Evolutionary conservation across 2,888 invertebrate genomes (phyloP), one percentile per base, ranked within the genome.

Genomic region (Eilema caniola): DNA sequence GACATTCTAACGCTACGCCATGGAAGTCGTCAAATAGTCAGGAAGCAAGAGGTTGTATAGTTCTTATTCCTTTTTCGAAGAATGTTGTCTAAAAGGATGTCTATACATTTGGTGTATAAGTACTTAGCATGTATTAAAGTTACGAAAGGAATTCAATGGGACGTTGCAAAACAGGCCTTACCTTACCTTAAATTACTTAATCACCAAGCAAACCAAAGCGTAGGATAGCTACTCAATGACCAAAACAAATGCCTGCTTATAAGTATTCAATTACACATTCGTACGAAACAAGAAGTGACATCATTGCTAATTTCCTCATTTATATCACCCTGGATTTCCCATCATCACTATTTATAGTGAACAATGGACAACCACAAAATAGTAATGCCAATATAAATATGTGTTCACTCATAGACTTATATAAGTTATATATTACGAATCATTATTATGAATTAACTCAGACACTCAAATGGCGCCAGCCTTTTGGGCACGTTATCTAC

Each of bases 261-360:
- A 61, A 61, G 31, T 61, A 61, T 31, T 57, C 14, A 66, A 11
- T 57, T 24, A 23, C 8, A 66, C 28, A 60, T 41, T 33, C 2
- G 41, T 25, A 66, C 37, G 25, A 60, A 66, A 66, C 37, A 2
- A 41, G 66, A 64, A 57, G 47, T 72, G 76, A 72, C 69, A 80
- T 76, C 70, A 78, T 72, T 25, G 53, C 28, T 24, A 61, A 72
- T 79, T 74, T 81, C 79, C 81, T 76, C 66, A 60, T 76, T 76
- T 56, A 63, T 65, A 70, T 70, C 67, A 60, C 60, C 25, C 60
- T 53, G 70, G 53, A 70, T 69, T 73, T 64, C 33, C 69, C 67
- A 71, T 79, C 70, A 77, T 61, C 33, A 53, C 72, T 73, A 75
- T 77, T 72, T 72, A 72, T 70, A 75, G 56, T 66, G 59, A n/a